Base-by-base conservation (phyloP, 2,888 invertebrate genomes). In the Habroteleia sp. region DNA sequence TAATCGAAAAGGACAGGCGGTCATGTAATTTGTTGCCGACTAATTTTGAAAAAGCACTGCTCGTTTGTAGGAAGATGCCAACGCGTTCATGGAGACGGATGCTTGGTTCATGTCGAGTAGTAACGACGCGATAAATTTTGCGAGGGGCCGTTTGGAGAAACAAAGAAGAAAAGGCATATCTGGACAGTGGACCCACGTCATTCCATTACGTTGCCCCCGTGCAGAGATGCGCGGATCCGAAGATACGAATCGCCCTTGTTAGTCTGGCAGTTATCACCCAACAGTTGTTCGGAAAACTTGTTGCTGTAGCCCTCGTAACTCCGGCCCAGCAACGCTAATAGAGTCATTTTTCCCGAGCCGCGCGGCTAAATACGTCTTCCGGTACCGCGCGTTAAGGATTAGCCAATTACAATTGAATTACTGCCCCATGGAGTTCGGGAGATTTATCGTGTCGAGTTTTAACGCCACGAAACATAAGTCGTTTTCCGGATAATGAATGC, bases 371-470 rank as follows among this genome's bases (percentile, higher is more conserved):
- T 75, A 76, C 81, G 79, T 82, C 83, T 82, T 82, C 81, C 78
- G 65, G 62, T 71, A 66, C 58, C 69, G 79, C 75, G 78, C 77
- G 83, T 84, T 85, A 85, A 85, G 83, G 84, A 88, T 88, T 88
- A 87, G 86, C 84, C 87, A 87, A 87, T 88, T 88, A 87, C 85
- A 84, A 86, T 85, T 85, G 85, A 86, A 87, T 87, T 85, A 87
- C 83, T 81, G 69, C 63, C 52, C 58, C 44, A 46, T 77, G 48
- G 75, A 75, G 63, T 46, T 58, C 77, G 46, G 56, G 52, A 77
- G 79, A 80, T 81, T 81, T 80, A 79, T 79, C 72, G 79, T 20
- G 50, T 63, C 63, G 73, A 37, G 65, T 65, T 66, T 62, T 71
- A 56, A 65, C 75, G 58, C 54, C 46, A 62, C 46, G 54, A 66